Conservation (phyloP, 2,888 invertebrate species). For the Dasysyrphus tricinctus region DNA sequence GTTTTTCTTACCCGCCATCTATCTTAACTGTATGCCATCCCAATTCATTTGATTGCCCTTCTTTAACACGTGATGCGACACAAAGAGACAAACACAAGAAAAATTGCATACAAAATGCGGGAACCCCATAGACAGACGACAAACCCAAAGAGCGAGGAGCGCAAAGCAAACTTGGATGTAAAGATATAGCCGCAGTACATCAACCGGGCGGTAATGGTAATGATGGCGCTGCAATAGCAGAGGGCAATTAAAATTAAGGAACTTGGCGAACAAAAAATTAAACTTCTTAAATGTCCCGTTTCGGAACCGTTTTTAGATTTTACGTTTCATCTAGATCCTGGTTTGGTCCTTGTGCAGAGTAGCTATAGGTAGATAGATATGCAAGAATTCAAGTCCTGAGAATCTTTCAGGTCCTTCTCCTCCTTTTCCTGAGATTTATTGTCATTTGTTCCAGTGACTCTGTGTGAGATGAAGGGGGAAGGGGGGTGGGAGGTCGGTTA, state of each 20-base stretch:
- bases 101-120: conserved; percentile 70
- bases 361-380: not conserved
- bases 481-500: not conserved
- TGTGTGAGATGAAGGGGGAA: not conserved
- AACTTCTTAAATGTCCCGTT: conserved; percentile 73
- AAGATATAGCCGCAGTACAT: conserved; percentile 63
- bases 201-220: conserved; percentile 30
- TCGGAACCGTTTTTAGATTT: conserved; percentile 62
- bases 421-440: conserved; percentile 61
- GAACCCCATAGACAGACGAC: conserved; percentile 53
- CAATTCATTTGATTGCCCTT: conserved; percentile 36
- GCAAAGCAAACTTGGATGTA: conserved; percentile 2
- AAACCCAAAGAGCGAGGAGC: conserved; percentile 15
- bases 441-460: conserved; percentile 57
- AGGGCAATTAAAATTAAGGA: conserved; percentile 74
- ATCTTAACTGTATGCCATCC: conserved; percentile 16
- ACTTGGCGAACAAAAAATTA: conserved; percentile 68
- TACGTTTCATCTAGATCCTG: conserved; percentile 32
- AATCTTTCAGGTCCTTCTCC: conserved; percentile 34
- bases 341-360: not conserved
- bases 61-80: conserved; percentile 62
- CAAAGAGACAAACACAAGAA: conserved; percentile 43
- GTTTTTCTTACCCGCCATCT: not conserved
- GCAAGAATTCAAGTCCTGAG: conserved; percentile 34
- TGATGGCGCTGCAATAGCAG: conserved; percentile 22